These are phyloP conservation scores for Phrynocephalus vlangalii DNA, from an alignment of 2,797 vertebrate species.

Conservation along the genomic window DNA sequence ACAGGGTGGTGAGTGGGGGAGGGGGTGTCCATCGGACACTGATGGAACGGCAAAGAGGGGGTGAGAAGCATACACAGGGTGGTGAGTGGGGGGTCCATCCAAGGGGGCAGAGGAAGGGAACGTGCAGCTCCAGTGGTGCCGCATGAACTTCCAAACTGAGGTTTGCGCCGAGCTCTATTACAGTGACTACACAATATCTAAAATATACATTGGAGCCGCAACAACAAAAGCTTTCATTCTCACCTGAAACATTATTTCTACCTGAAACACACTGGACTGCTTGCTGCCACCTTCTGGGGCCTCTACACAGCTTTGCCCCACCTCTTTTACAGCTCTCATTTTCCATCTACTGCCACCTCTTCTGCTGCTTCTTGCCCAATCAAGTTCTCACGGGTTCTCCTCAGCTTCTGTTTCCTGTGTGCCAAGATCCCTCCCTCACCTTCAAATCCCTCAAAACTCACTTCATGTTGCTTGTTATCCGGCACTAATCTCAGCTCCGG, in stretches of 20 bases:
- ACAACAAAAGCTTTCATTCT: slow-evolving; percentile 29
- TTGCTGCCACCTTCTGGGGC: slow-evolving; percentile 58
- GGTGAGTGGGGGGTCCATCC: too few relatives aligned
- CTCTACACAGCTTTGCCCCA: slow-evolving; percentile 64
- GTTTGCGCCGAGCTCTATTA: too few relatives aligned
- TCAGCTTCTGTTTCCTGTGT: slow-evolving; percentile 72
- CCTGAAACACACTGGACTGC: slow-evolving; percentile 52
- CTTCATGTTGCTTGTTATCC: slow-evolving; percentile 78
- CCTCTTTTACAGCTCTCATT: slow-evolving; percentile 63
- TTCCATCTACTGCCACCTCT: slow-evolving; percentile 62
- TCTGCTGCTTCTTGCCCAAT: slow-evolving; percentile 61
- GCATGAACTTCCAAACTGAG: too few relatives aligned
- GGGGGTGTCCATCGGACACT: too few relatives aligned
- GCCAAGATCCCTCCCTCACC: slow-evolving; percentile 75
- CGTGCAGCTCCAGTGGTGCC: too few relatives aligned
- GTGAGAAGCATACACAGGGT: too few relatives aligned
- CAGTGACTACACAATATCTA: slow-evolving; percentile 25
- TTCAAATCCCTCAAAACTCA: slow-evolving; percentile 77
- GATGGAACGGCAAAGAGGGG: too few relatives aligned
- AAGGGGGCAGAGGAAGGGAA: too few relatives aligned
- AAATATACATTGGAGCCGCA: slow-evolving; percentile 9
- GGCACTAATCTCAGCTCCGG: slow-evolving; percentile 79
- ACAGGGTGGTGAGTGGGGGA: too few relatives aligned
- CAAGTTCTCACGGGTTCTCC: slow-evolving; percentile 61
- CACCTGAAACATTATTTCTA: slow-evolving; percentile 35